Evolutionary conservation across 35 echinoderm and acorn worm species (phyloP).

Genomic region (Patiria miniata): DNA sequence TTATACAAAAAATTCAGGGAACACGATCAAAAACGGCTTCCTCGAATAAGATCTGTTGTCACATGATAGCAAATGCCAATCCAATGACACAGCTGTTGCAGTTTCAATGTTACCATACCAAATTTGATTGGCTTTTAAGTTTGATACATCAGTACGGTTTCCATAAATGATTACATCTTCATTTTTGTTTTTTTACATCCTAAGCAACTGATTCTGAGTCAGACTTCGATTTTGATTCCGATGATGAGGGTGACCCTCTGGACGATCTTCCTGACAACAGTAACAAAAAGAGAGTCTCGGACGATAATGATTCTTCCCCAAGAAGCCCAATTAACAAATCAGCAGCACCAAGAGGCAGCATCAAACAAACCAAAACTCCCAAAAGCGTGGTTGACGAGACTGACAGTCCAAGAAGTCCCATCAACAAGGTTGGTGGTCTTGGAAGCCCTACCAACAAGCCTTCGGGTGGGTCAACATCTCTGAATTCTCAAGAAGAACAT

Average conservation of each 20-base stretch:
- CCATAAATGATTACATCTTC: not conserved
- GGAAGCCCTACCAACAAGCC: not conserved
- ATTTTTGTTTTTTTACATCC: not conserved
- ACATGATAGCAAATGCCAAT: too few species aligned
- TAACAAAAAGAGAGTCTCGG: not conserved
- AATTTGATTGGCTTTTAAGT: too few species aligned
- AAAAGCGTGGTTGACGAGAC: not conserved
- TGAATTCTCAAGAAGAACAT: not conserved
- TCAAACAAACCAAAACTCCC: not conserved
- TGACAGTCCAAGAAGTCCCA: not conserved
- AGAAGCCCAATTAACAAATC: not conserved
- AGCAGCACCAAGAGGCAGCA: not conserved
- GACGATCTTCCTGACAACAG: constrained; percentile 11
- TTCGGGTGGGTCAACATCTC: not conserved
- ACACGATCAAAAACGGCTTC: too few species aligned
- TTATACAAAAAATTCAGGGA: too few species aligned
- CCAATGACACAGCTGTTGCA: too few species aligned
- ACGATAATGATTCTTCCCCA: not conserved
- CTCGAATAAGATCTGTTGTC: too few species aligned
- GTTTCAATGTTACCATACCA: too few species aligned
- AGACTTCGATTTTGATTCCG: constrained; percentile 5
- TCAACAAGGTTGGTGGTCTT: not conserved
- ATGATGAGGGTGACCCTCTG: not conserved
- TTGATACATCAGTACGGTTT: too few species aligned
- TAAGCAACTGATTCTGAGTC: not conserved